phyloP scores from a whole-genome alignment of 2,113 vertebrate genomes.

The Nerophis lumbriciformis region DNA sequence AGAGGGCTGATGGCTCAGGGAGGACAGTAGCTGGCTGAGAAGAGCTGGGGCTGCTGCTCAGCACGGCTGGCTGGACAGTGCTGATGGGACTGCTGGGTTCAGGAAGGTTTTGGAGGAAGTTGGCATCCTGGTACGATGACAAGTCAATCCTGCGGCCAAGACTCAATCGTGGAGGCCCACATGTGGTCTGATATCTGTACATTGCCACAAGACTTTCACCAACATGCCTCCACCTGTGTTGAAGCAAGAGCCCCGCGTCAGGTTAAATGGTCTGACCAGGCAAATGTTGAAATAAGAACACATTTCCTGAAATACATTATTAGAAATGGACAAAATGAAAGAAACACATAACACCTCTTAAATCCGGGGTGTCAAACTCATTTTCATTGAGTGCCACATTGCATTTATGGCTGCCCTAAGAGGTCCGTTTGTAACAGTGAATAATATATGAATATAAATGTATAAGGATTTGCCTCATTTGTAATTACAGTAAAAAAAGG shows the following conservation, averaged over 20 bases:
- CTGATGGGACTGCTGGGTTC: constrained; percentile 71
- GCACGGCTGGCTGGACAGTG: constrained; percentile 69
- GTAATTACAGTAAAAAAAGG: no score
- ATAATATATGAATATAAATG: no score
- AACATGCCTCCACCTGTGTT: constrained; percentile 86
- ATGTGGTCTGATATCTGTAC: constrained; percentile 88
- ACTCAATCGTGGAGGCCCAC: constrained; percentile 84
- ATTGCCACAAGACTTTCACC: constrained; percentile 89
- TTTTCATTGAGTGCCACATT: no score
- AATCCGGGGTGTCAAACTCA: no score
- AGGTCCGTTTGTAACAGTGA: no score
- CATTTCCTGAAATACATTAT: neutral
- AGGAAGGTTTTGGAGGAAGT: constrained; percentile 67
- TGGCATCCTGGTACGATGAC: constrained; percentile 81
- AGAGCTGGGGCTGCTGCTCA: constrained; percentile 66
- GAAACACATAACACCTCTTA: neutral
- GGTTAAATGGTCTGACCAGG: neutral
- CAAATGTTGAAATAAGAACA: neutral
- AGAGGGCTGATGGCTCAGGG: constrained; percentile 42
- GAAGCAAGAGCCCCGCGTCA: neutral
- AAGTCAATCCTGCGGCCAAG: constrained; percentile 87
- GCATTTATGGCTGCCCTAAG: no score
- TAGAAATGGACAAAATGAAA: neutral
- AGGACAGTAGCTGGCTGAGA: constrained; percentile 58
- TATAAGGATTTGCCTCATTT: no score